phyloP scores from a whole-genome alignment of 2,113 vertebrate species.

The Cavia porcellus region DNA sequence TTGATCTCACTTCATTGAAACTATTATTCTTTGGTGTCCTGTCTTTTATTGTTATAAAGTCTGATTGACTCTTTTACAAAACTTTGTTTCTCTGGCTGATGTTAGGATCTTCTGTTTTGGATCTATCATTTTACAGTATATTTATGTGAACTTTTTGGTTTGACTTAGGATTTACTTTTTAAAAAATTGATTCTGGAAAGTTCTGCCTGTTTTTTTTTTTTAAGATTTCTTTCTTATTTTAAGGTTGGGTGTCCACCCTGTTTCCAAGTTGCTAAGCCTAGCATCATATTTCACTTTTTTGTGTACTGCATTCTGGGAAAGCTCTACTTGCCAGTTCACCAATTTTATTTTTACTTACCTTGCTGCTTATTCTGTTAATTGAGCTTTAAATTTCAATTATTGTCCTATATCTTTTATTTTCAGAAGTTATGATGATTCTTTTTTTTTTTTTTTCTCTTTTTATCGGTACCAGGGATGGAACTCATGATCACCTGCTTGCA shows the following conservation, averaged over 20 bases:
- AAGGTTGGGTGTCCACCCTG: background rate
- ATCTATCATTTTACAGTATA: background rate
- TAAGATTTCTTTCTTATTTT: background rate
- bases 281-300: background rate
- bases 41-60: slow-evolving; percentile 18
- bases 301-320: background rate
- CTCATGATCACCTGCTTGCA: no score
- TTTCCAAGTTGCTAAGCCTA: background rate
- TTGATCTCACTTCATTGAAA: slow-evolving; percentile 4
- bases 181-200: background rate
- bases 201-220: slow-evolving; percentile 15
- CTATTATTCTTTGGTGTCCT: slow-evolving; percentile 26
- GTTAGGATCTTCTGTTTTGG: background rate
- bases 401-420: slow-evolving; percentile 19
- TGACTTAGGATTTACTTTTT: background rate
- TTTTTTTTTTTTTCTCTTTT: no score
- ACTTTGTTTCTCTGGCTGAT: background rate
- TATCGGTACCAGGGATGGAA: no score
- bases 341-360: background rate
- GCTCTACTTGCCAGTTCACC: background rate
- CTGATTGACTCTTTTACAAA: background rate
- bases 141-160: slow-evolving; percentile 7
- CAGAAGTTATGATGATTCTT: background rate
- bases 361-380: background rate
- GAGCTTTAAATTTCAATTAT: slow-evolving; percentile 23